Base-by-base conservation (phyloP, 53 echinoderm and acorn worm genomes). In the Holothuria leucospilota region DNA sequence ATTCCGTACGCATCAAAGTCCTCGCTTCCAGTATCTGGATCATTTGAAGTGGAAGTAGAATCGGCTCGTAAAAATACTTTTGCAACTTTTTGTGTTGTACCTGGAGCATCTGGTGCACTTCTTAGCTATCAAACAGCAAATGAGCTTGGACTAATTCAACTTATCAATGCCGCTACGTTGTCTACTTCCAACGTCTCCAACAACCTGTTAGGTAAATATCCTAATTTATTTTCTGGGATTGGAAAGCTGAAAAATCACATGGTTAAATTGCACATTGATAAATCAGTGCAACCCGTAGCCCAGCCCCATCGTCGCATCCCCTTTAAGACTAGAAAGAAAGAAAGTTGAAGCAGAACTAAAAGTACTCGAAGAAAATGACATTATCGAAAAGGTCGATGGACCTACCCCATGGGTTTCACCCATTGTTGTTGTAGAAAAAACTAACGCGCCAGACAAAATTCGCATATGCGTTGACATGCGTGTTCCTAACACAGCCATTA, bases 361-460 rank as follows among this genome's bases (percentile, higher is more conserved):
- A 34, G 62, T 79, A 10, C 71, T 95, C 38, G 84, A 72, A 11
- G 70, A 86, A 11, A 51, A 89, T 9, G 93, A 95, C 82, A 81
- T 95, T 24, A 93, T 93, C 23, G 95, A 95, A 62, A 69, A 77
- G 18, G 91, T 92, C 8, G 29, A 53, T 7, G 82, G 85, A 46
- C 95, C 90, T 15, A 91, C 87, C 61, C 87, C 90, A 29, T 90
- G 90, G 90, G 88, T 93, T 0, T 92, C 88, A 1, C 90, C 93
- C 26, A 85, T 93, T 40, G 81, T 81, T 14, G 89, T 94, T 24
- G 91, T 91, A 30, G 64, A 63, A 16, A 94, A 91, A 62, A 67
- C 84, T 20, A 87, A 89, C 74, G 51, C 63, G 13, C 66, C 89
- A 20, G 61, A 53, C 70, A 51, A 84, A 29, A 84, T 89, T 39